Base-by-base conservation (phyloP, 30 jellyfish, hydroid and myxozoan genomes). In the Hydractinia echinata region DNA sequence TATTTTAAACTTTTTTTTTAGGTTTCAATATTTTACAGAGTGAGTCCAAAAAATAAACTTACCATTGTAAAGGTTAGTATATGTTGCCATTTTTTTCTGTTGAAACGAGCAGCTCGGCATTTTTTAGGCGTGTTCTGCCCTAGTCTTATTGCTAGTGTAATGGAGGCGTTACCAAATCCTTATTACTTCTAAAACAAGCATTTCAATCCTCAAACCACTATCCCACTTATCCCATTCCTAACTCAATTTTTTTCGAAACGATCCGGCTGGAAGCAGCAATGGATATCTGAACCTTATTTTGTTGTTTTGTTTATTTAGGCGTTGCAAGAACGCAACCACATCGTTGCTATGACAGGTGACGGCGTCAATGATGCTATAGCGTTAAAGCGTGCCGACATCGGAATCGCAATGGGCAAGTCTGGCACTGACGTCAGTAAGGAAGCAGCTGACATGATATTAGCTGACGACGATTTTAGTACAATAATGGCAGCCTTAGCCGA, bases 341-440 rank as follows among this genome's bases (percentile, higher is more conserved):
- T 92, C 50, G 98, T 92, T 39, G 98, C 96, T 6, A 92, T 92
- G 98, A 92, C 98, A 54, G 98, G 98, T 15, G 98, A 92, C 79
- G 98, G 98, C 11, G 98, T 92, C 6, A 92, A 92, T 61, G 98
- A 92, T 54, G 98, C 98, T 3, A 90, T 92, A 19, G 98, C 98
- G 11, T 67, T 92, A 66, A 92, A 87, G 70, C 76, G 96, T 68
- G 96, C 98, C 5, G 96, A 92, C 71, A 88, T 92, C 51, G 98
- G 98, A n/a, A 79, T 92, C 54, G 96, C 98, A 66, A 92, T 92
- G 98, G 98, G 98, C 55, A 92, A 87, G 76, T 72, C 87, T 55
- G 98, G 98, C 39, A 92, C 98, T 15, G 98, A 92, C 80, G 98
- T 88, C 81, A 73, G 96, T 84, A 92, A 92, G 76, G 98, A 92